These are phyloP conservation scores for Philereme vetulata DNA, from an alignment of 2,888 invertebrate genomes.

Conservation along the genomic window DNA sequence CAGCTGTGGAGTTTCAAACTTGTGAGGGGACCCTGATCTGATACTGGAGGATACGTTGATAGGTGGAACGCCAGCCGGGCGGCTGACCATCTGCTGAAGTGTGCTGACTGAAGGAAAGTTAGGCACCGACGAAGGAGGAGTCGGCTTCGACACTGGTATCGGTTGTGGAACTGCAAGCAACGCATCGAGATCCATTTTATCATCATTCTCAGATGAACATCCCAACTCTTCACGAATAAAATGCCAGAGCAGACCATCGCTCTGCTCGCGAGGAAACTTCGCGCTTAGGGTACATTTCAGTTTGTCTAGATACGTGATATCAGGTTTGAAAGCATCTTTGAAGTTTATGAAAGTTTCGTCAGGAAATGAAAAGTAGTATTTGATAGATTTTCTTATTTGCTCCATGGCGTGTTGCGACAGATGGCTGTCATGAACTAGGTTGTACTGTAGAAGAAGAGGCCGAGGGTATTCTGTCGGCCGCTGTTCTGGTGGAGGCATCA, in stretches of 20 bases:
- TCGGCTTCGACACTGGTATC: conserved; percentile 74
- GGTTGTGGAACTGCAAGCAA: conserved; percentile 84
- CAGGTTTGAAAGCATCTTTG: conserved; percentile 86
- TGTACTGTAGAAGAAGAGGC: conserved; percentile 95
- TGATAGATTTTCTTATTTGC: conserved; percentile 93
- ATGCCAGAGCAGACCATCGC: conserved; percentile 90
- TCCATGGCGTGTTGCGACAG: conserved; percentile 91
- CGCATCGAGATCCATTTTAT: conserved; percentile 85
- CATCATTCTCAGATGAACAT: conserved; percentile 86
- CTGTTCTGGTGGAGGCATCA: conserved; percentile 97
- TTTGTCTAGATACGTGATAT: conserved; percentile 92
- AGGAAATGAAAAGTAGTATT: conserved; percentile 88
- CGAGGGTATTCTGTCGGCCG: conserved; percentile 96
- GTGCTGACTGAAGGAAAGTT: conserved; percentile 79
- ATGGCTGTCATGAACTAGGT: conserved; percentile 91
- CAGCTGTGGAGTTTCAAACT: conserved; percentile 81
- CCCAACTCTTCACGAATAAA: conserved; percentile 90
- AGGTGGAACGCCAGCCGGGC: conserved; percentile 78
- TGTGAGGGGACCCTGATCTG: conserved; percentile 79
- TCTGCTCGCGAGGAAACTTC: conserved; percentile 92
- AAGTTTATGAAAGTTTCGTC: conserved; percentile 77
- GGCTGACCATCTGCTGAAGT: conserved; percentile 79
- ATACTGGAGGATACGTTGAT: conserved; percentile 76
- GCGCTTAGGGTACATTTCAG: conserved; percentile 91
- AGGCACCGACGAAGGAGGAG: conserved; percentile 65